Percentiles rank a stretch among this genome's conserved stretches.
phyloP scores from a whole-genome alignment of 2,888 invertebrate genomes.

The Allygus modestus region DNA sequence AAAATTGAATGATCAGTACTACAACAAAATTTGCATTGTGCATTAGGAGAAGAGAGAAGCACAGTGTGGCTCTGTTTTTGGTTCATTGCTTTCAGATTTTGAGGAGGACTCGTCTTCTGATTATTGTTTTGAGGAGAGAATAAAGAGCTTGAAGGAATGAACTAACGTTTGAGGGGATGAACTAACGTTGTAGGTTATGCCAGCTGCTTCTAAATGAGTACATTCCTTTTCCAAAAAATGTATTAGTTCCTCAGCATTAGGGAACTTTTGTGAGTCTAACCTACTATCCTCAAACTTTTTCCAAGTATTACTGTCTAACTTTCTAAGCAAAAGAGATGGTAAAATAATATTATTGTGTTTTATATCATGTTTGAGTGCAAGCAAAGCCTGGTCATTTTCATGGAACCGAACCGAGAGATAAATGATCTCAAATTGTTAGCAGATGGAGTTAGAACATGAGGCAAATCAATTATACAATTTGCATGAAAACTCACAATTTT shows the following conservation, averaged over 20 bases:
- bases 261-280: not conserved
- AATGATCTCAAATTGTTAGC: not conserved
- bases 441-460: not conserved
- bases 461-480: not conserved
- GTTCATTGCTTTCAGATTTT: not conserved
- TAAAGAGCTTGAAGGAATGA: not conserved
- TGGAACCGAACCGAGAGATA: not conserved
- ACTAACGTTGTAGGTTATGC: not conserved
- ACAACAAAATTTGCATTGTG: not conserved
- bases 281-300: conserved; percentile 28
- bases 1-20: not conserved
- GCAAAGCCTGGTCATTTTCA: conserved; percentile 1
- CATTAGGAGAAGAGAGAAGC: not conserved
- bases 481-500: not conserved
- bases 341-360: not conserved
- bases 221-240: not conserved
- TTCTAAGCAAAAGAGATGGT: not conserved
- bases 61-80: not conserved
- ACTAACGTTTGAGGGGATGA: not conserved
- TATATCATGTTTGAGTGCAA: conserved; percentile 19
- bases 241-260: not conserved
- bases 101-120: too few species aligned
- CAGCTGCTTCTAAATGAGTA: not conserved
- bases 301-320: not conserved
- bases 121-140: not conserved